Conservation (phyloP, 1,140 invertebrate genomes). For the Teleogryllus occipitalis region DNA sequence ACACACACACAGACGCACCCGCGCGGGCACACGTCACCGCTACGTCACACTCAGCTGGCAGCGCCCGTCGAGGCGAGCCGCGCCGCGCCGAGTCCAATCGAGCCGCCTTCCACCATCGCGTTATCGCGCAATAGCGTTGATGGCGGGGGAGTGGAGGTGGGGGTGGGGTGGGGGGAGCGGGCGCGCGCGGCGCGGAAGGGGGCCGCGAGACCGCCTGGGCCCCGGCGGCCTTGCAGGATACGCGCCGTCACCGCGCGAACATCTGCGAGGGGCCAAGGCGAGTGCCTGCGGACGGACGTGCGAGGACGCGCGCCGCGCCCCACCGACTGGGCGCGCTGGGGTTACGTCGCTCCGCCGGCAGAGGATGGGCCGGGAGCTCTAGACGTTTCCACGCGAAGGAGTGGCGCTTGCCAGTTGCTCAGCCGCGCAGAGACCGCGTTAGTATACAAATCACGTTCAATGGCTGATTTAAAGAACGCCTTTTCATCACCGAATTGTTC, state of each 20-base stretch:
- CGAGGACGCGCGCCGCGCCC: not conserved
- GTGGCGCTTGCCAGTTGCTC: no score
- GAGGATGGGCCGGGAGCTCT: not conserved
- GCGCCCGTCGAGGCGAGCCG: no score
- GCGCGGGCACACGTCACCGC: not conserved
- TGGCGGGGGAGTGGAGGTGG: no score
- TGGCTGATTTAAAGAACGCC: no score
- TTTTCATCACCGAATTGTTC: no score
- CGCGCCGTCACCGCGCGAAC: not conserved
- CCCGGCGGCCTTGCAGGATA: not conserved
- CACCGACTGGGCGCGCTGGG: no score
- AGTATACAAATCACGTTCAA: no score
- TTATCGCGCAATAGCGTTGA: not conserved
- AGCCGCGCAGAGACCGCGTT: no score
- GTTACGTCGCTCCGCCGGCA: not conserved
- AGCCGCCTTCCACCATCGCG: not conserved
- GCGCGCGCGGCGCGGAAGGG: not conserved
- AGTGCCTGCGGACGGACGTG: not conserved
- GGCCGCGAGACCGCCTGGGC: no score
- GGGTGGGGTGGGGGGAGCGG: no score
- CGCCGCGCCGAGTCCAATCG: not conserved
- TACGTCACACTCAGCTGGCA: not conserved
- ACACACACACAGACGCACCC: not conserved
- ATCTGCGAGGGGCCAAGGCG: not conserved
- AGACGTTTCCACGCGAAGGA: not conserved